Evolutionary conservation across 2,113 vertebrate genomes (phyloP), one percentile per base, ranked within the genome.

Genomic region (Porphyrio hochstetteri): DNA sequence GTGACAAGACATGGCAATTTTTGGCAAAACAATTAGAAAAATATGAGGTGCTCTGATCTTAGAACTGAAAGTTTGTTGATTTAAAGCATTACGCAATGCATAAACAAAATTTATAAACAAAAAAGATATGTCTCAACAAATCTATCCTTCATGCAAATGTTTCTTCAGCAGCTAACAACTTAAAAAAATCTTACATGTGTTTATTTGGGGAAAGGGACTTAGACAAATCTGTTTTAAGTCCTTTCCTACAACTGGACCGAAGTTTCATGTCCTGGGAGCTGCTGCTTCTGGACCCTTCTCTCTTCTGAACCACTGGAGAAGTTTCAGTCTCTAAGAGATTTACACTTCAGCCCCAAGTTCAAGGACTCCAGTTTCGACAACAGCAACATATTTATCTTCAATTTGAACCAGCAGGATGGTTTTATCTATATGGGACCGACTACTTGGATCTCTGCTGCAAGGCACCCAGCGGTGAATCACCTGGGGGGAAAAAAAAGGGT

Each of bases 401-500:
- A 99, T 99, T 98, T 99, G 99, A 97, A 99, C 99, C 98, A 99
- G 99, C 97, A 99, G 98, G 98, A 99, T 99, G 98, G 99, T 99
- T 98, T 99, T 99, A 98, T 99, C 99, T 95, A 99, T 99, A 96
- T 99, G 99, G 97, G 99, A 99, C 94, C 99, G 98, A 97, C 97
- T 99, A 97, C 98, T 98, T 97, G 98, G 99, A 97, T 99, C 99
- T 98, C 99, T 98, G 98, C 99, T 99, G 98, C 99, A 99, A 99
- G 99, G 99, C 99, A 99, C 99, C 99, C 99, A 99, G 97, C 99
- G 99, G 99, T 99, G 99, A 99, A 99, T 99, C 98, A 99, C 99
- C 99, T 99, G 82, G 29, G 20, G 82, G 74, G 53, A 35, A 72
- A 88, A 86, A 55, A 55, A 82, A 25, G 29, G n/a, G 11, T 5